Evolutionary conservation across 37 sponge, comb jelly and placozoan species (phyloP).

Genomic region (Halichondria panicea): DNA sequence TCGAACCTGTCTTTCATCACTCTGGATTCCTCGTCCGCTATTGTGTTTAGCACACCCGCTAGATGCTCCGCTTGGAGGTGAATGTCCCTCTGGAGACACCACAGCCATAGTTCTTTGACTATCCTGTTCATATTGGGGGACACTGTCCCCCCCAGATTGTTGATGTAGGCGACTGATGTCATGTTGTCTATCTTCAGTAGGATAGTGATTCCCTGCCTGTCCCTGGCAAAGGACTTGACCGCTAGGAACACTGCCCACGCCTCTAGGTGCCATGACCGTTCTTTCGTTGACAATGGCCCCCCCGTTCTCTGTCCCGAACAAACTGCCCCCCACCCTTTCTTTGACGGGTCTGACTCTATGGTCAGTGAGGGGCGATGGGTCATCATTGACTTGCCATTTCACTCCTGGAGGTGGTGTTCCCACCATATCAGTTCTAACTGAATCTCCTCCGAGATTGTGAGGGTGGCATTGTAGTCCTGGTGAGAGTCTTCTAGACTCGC

Average conservation of each 20-base stretch:
- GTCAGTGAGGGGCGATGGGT: neutral
- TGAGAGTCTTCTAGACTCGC: neutral
- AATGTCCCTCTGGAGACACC: slow-evolving; percentile 20
- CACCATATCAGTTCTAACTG: slow-evolving; percentile 36
- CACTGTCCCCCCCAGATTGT: slow-evolving; percentile 29
- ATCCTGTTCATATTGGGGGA: slow-evolving; percentile 6
- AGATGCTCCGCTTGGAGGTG: slow-evolving; percentile 1
- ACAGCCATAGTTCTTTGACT: slow-evolving; percentile 27
- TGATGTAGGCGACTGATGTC: slow-evolving; percentile 1
- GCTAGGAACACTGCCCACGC: slow-evolving; percentile 22
- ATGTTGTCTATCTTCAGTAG: slow-evolving; percentile 30
- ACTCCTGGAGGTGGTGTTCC: neutral
- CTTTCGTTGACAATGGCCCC: slow-evolving; percentile 35
- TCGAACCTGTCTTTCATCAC: slow-evolving; percentile 31
- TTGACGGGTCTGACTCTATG: slow-evolving; percentile 43
- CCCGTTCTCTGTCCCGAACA: slow-evolving; percentile 24
- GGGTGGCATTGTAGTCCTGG: neutral
- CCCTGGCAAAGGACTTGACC: slow-evolving; percentile 18
- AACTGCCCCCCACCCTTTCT: slow-evolving; percentile 9
- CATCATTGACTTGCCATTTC: slow-evolving; percentile 10
- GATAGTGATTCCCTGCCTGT: slow-evolving; percentile 9
- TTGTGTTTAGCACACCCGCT: slow-evolving; percentile 26
- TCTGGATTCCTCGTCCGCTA: slow-evolving; percentile 39
- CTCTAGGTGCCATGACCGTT: slow-evolving; percentile 31
- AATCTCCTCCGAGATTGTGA: neutral